Conservation (phyloP, 1,140 invertebrate genomes). For the Brachionus asplanchnoidis region DNA sequence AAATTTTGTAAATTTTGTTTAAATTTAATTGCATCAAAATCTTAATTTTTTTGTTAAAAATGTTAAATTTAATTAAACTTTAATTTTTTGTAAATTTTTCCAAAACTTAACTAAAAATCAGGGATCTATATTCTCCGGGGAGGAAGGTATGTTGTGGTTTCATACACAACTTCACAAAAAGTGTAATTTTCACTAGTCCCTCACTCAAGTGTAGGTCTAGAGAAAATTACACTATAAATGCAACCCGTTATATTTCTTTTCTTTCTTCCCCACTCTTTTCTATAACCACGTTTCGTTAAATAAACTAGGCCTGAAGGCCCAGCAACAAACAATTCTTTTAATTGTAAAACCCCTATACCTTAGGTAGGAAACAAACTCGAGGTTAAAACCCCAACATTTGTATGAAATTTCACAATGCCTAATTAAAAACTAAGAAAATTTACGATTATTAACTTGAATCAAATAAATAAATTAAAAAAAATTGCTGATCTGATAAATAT, state of each 20-base stretch:
- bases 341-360: background rate
- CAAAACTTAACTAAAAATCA: background rate
- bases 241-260: background rate
- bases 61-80: background rate
- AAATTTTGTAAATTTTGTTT: background rate
- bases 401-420: too few species aligned
- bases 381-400: background rate
- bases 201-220: too few species aligned
- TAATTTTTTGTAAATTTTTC: background rate
- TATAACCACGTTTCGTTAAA: background rate
- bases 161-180: too few species aligned
- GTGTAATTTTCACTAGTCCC: too few species aligned
- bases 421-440: too few species aligned
- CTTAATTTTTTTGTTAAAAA: background rate
- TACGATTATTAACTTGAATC: too few species aligned
- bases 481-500: too few species aligned
- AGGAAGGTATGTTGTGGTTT: background rate
- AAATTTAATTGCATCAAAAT: background rate
- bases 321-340: background rate
- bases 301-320: background rate
- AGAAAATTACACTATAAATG: background rate
- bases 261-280: background rate
- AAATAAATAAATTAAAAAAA: too few species aligned
- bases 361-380: background rate
- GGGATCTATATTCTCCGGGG: background rate